Conservation (phyloP, 2,113 vertebrate genomes). For the Pteruthius melanotis region DNA sequence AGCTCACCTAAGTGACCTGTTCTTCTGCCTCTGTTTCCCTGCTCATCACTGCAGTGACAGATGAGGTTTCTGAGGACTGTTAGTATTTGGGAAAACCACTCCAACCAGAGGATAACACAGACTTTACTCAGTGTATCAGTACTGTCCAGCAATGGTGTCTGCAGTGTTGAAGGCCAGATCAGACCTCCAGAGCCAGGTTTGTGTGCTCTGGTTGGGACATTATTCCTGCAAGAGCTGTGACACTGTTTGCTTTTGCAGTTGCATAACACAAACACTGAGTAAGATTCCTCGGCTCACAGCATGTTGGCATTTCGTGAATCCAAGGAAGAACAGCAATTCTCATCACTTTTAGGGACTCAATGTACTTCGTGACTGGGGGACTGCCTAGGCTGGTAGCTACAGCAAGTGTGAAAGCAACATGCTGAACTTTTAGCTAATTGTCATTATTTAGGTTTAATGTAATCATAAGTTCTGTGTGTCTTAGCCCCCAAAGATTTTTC, state of each 20-base stretch:
- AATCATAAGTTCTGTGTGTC: not conserved
- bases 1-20: not conserved
- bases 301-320: not conserved
- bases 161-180: not conserved
- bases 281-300: not conserved
- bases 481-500: not conserved
- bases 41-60: not conserved
- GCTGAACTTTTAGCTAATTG: not conserved
- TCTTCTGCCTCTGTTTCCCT: not conserved
- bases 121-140: not conserved
- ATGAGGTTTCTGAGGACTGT: not conserved
- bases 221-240: not conserved
- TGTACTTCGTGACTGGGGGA: not conserved
- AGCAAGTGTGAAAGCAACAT: not conserved
- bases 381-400: not conserved
- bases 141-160: not conserved
- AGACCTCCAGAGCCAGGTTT: not conserved
- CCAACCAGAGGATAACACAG: not conserved
- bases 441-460: not conserved
- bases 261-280: not conserved
- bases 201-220: not conserved
- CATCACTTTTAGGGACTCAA: not conserved
- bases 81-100: not conserved
- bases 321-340: not conserved
- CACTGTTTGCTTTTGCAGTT: constrained; percentile 6